Evolutionary conservation across 2,113 vertebrate genomes (phyloP).

Genomic region (Thalassoma bifasciatum): DNA sequence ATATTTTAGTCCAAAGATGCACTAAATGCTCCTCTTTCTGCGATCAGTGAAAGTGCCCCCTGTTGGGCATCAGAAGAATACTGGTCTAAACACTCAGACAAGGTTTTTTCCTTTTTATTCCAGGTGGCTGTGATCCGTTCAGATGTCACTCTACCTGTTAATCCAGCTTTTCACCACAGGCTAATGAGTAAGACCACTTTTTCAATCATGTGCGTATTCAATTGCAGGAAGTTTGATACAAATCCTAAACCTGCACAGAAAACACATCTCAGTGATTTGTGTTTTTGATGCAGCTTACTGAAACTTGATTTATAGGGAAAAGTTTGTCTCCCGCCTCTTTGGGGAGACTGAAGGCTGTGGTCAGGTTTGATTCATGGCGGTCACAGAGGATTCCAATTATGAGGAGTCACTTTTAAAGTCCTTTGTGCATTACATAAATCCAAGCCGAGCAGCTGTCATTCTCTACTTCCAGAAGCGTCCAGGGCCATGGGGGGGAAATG

Average conservation of each 20-base stretch:
- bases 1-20: too few relatives aligned
- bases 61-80: too few relatives aligned
- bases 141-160: too few relatives aligned
- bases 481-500: background rate
- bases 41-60: too few relatives aligned
- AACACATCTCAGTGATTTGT: background rate
- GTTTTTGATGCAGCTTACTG: background rate
- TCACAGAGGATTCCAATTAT: conserved; percentile 39
- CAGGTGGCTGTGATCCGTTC: too few relatives aligned
- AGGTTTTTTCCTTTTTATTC: too few relatives aligned
- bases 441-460: conserved; percentile 3
- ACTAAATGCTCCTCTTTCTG: too few relatives aligned
- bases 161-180: too few relatives aligned
- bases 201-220: background rate
- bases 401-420: conserved; percentile 22
- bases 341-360: background rate
- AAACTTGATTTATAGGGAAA: background rate
- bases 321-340: background rate
- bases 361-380: conserved; percentile 21
- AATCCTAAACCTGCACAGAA: background rate
- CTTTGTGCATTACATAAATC: conserved; percentile 5
- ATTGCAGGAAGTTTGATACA: background rate
- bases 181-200: background rate
- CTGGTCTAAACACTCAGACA: too few relatives aligned
- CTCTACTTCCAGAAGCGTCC: background rate